phyloP scores from a whole-genome alignment of 2,888 invertebrate species.

The Apamea monoglypha region DNA sequence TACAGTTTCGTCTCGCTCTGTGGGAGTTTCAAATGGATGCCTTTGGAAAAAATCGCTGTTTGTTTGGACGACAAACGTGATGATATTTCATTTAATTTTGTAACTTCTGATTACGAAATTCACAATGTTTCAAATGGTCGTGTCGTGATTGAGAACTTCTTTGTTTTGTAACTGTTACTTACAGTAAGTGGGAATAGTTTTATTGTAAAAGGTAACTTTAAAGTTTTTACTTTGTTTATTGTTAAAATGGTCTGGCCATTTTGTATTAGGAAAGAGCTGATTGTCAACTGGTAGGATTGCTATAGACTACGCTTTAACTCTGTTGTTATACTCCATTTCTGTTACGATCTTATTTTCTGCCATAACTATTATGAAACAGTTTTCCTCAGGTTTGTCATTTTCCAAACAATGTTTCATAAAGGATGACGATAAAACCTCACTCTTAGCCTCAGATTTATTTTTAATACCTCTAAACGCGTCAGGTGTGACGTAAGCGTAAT shows the following conservation, averaged over 20 bases:
- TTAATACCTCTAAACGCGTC: slow-evolving; percentile 61
- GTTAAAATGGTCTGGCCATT: slow-evolving; percentile 11
- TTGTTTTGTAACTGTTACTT: slow-evolving; percentile 48
- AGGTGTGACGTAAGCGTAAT: slow-evolving; percentile 67
- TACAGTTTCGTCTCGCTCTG: slow-evolving; percentile 69
- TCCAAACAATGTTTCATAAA: slow-evolving; percentile 46
- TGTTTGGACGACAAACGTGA: slow-evolving; percentile 50
- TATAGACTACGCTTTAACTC: slow-evolving; percentile 3
- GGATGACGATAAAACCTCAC: slow-evolving; percentile 49
- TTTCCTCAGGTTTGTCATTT: slow-evolving; percentile 18
- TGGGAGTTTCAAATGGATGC: slow-evolving; percentile 57
- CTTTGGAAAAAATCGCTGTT: slow-evolving; percentile 53
- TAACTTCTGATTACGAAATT: slow-evolving; percentile 48
- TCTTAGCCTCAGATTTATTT: slow-evolving; percentile 58
- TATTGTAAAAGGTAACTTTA: slow-evolving; percentile 35
- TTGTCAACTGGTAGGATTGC: slow-evolving; percentile 9
- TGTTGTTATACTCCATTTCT: background rate
- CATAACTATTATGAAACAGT: slow-evolving; percentile 6
- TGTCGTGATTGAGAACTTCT: slow-evolving; percentile 39
- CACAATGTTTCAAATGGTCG: slow-evolving; percentile 38
- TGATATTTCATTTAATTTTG: slow-evolving; percentile 55
- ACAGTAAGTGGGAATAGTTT: slow-evolving; percentile 35
- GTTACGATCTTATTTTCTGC: background rate
- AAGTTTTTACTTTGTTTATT: slow-evolving; percentile 40
- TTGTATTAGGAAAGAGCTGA: slow-evolving; percentile 29